Evolutionary conservation across 2,888 invertebrate genomes (phyloP).

Genomic region (Petrolisthes cinctipes): DNA sequence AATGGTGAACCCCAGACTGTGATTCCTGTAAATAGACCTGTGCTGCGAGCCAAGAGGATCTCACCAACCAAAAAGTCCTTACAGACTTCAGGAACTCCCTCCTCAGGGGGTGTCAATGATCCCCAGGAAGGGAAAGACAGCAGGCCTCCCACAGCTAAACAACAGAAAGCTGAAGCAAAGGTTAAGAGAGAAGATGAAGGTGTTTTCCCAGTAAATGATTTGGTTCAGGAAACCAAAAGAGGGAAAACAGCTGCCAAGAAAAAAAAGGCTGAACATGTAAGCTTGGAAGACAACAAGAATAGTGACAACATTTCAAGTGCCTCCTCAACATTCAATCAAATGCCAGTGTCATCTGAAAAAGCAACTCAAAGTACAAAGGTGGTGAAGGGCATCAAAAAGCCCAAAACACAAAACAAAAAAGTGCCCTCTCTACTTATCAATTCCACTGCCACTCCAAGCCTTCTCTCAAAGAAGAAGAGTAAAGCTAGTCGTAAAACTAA

Average conservation of each 20-base stretch:
- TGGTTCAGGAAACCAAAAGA: slow-evolving; percentile 22
- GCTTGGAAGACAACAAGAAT: slow-evolving; percentile 8
- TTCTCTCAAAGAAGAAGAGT: slow-evolving; percentile 23
- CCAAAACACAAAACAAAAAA: slow-evolving; percentile 28
- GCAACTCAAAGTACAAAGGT: slow-evolving; percentile 46
- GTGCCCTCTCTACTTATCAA: slow-evolving; percentile 24
- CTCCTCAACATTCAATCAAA: slow-evolving; percentile 48
- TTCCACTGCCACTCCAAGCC: slow-evolving; percentile 37
- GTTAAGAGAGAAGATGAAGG: background rate
- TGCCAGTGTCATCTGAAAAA: slow-evolving; percentile 25
- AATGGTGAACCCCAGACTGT: slow-evolving; percentile 65
- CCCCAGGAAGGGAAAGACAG: background rate
- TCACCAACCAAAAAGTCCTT: slow-evolving; percentile 29
- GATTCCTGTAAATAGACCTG: slow-evolving; percentile 50
- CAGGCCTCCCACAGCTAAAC: slow-evolving; percentile 32
- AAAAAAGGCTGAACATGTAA: background rate
- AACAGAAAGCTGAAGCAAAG: slow-evolving; percentile 4
- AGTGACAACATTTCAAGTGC: slow-evolving; percentile 43
- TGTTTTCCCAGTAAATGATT: background rate
- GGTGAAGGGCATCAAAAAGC: slow-evolving; percentile 36
- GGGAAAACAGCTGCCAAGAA: slow-evolving; percentile 5
- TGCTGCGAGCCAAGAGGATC: slow-evolving; percentile 49
- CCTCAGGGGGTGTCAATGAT: background rate
- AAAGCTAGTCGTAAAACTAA: slow-evolving; percentile 17
- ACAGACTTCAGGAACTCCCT: background rate